Conservation (phyloP, 2,797 vertebrate genomes). For the Smutsia gigantea region DNA sequence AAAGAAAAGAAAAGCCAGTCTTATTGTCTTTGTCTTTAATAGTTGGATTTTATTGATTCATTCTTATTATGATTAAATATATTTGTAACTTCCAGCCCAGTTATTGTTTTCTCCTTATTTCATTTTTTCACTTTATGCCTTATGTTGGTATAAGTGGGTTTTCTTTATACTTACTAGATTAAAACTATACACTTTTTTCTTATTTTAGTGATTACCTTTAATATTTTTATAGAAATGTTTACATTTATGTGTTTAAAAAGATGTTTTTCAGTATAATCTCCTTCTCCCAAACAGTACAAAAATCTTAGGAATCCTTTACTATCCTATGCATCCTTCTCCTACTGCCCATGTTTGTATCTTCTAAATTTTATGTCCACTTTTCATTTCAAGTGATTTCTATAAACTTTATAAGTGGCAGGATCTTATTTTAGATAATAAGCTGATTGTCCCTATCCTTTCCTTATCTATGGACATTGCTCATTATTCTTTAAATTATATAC, state of each 20-base stretch:
- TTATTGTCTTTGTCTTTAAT: background rate
- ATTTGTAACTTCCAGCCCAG: background rate
- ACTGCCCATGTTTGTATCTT: background rate
- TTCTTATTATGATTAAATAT: background rate
- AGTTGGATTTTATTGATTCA: background rate
- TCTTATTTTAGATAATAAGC: background rate
- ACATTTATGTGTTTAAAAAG: background rate
- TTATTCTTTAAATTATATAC: background rate
- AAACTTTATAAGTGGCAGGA: background rate
- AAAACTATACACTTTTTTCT: background rate
- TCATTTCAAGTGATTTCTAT: background rate
- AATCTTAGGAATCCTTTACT: background rate
- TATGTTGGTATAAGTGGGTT: background rate
- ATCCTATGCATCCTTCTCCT: background rate
- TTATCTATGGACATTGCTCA: background rate
- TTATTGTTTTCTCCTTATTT: background rate
- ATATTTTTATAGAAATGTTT: background rate
- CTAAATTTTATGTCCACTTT: background rate
- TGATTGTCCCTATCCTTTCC: background rate
- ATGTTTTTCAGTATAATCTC: background rate
- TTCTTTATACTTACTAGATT: background rate
- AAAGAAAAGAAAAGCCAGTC: background rate
- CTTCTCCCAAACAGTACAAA: background rate
- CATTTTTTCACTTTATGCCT: background rate
- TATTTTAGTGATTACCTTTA: background rate